Evolutionary conservation across 2,797 vertebrate genomes (phyloP), one percentile per base, ranked within the genome.

Genomic region (Chrosomus eos): DNA sequence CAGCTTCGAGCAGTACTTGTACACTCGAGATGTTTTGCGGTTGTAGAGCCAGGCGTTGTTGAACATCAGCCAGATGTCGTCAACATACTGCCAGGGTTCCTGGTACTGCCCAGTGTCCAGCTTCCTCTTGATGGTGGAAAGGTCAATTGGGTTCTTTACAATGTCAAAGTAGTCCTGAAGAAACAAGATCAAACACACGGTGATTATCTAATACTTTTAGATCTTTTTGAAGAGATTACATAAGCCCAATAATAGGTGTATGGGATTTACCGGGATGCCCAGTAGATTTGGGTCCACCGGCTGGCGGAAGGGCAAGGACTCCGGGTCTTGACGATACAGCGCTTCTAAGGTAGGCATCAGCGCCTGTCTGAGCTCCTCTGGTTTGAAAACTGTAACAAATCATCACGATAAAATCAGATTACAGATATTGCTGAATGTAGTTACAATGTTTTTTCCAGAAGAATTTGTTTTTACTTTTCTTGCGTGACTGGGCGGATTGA

Each of bases 31-130:
- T 0, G 98, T 99, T 94, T 99, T 99, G 90, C 98, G 97, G 90
- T 99, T 99, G 92, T 99, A 99, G n/a, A 99, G 96, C 98, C 98
- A 99, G 67, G 80, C 80, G 36, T 99, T 99, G 92, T 98, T 99
- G 89, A 99, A 99, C 98, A 99, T 99, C 13, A 99, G 90, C 98
- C 98, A 99, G 71, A 99, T 97, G 1, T 99, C 98, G 0, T 99
- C 98, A 83, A 99, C 98, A 0, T 99, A 99, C 67, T 99, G 98
- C 98, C 98, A 99, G 1, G 98, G 98, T 70, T 99, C 98, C 55
- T 99, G 98, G 91, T 99, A 99, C 87, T 99, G 98, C 75, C 98
- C 97, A 0, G 98, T 99, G 89, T 99, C 98, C 72, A 99, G 92
- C 91, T 99, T 99, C 28, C 98, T 95, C 86, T 99, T 99, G 89